Conservation (phyloP, 2,797 vertebrate species). For the Yasuhikotakia modesta region DNA sequence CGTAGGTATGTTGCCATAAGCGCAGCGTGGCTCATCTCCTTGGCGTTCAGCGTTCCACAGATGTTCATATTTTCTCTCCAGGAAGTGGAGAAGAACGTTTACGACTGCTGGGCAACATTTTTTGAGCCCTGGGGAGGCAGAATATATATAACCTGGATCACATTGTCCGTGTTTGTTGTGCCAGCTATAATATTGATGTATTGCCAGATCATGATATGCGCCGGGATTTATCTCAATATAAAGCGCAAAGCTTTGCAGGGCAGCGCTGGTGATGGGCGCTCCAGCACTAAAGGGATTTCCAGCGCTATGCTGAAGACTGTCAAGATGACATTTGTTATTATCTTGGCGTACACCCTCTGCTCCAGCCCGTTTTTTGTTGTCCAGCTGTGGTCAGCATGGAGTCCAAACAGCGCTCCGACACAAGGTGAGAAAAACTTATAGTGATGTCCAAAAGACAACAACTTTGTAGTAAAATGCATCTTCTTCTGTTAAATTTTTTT, state of each 20-base stretch:
- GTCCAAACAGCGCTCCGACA: slow-evolving; percentile 75
- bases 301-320: slow-evolving; percentile 84
- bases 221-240: slow-evolving; percentile 85
- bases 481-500: neutral
- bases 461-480: neutral
- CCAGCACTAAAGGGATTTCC: slow-evolving; percentile 76
- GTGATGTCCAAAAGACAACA: neutral
- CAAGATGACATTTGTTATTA: slow-evolving; percentile 89
- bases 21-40: slow-evolving; percentile 80
- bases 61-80: slow-evolving; percentile 86
- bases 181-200: slow-evolving; percentile 76
- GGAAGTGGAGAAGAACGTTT: slow-evolving; percentile 78
- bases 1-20: slow-evolving; percentile 78
- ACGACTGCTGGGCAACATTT: slow-evolving; percentile 89
- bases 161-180: slow-evolving; percentile 80
- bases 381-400: slow-evolving; percentile 91
- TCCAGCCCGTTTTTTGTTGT: slow-evolving; percentile 89
- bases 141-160: slow-evolving; percentile 85
- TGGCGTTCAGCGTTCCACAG: slow-evolving; percentile 84
- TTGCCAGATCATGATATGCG: slow-evolving; percentile 86
- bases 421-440: slow-evolving; percentile 71
- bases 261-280: slow-evolving; percentile 69
- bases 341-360: slow-evolving; percentile 81
- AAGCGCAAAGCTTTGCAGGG: slow-evolving; percentile 71
- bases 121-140: slow-evolving; percentile 79